phyloP scores from a whole-genome alignment of 2,888 invertebrate species.

The Tenthredo mesomela region DNA sequence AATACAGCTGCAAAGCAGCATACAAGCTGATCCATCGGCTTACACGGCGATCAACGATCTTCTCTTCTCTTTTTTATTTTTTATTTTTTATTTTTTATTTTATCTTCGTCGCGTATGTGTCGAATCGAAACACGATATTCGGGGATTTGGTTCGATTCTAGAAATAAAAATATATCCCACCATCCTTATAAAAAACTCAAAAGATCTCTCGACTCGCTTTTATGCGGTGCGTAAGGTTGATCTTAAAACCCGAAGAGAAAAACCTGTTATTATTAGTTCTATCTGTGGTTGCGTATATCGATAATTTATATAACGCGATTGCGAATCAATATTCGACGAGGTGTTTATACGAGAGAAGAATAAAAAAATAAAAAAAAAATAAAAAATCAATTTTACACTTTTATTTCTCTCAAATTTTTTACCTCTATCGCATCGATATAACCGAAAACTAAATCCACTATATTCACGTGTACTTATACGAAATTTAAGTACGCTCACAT shows the following conservation, averaged over 20 bases:
- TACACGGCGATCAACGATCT: not conserved
- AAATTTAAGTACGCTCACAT: too few species aligned
- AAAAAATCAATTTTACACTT: too few species aligned
- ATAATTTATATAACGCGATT: not conserved
- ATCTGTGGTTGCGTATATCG: not conserved
- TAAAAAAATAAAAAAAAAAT: not conserved
- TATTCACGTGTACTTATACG: too few species aligned
- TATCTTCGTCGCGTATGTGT: not conserved
- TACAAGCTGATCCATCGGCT: not conserved
- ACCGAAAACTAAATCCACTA: not conserved
- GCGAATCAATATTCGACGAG: not conserved
- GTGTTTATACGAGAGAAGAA: not conserved
- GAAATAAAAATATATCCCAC: not conserved
- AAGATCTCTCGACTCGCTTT: not conserved
- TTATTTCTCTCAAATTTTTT: not conserved
- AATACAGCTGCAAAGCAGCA: not conserved
- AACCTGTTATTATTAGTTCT: not conserved
- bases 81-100: not conserved
- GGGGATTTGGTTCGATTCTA: slow-evolving; percentile 9
- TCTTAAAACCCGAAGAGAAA: not conserved
- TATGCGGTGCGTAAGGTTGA: not conserved
- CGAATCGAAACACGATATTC: slow-evolving; percentile 35
- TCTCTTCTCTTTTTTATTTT: not conserved
- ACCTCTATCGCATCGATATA: not conserved
- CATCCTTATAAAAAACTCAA: not conserved